Percentiles rank a stretch among this genome's conserved stretches.
Conservation (phyloP, 2,113 vertebrate genomes). For the Stegostoma tigrinum region DNA sequence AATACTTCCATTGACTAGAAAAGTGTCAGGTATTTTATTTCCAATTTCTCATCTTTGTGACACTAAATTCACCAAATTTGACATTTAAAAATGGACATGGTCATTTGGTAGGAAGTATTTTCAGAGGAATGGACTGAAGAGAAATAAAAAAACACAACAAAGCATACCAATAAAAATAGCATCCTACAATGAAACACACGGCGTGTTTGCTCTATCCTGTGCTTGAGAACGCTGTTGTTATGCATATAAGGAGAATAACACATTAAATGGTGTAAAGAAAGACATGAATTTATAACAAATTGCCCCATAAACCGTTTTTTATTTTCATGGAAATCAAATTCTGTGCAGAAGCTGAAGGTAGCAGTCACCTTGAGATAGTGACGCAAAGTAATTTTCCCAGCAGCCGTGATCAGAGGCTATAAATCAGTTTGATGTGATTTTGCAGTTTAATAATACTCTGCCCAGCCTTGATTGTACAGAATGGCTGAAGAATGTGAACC, state of each 20-base stretch:
- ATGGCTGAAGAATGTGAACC: constrained; percentile 37
- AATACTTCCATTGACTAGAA: neutral
- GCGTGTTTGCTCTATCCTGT: neutral
- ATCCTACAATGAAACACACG: neutral
- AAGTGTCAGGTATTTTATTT: neutral
- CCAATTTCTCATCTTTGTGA: neutral
- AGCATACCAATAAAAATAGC: neutral
- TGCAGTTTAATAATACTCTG: constrained; percentile 72
- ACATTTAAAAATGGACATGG: neutral
- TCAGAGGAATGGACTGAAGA: neutral
- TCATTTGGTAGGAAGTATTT: neutral
- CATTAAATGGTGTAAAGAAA: constrained; percentile 1
- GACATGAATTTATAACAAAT: constrained; percentile 49
- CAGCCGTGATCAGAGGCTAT: constrained; percentile 79
- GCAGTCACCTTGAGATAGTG: constrained; percentile 76
- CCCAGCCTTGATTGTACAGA: constrained; percentile 65
- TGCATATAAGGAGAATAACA: neutral
- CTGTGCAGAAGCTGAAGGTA: constrained; percentile 63
- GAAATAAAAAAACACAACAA: constrained; percentile 3
- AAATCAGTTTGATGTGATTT: constrained; percentile 76
- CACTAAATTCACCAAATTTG: constrained; percentile 6
- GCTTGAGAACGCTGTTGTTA: neutral
- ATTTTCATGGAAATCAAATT: constrained; percentile 58
- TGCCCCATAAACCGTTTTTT: constrained; percentile 51
- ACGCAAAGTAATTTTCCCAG: constrained; percentile 75